Percentiles rank a stretch among this genome's conserved stretches.
These are phyloP conservation scores for Phoxinus dragarum DNA, from an alignment of 2,797 vertebrate species.

Conservation along the genomic window DNA sequence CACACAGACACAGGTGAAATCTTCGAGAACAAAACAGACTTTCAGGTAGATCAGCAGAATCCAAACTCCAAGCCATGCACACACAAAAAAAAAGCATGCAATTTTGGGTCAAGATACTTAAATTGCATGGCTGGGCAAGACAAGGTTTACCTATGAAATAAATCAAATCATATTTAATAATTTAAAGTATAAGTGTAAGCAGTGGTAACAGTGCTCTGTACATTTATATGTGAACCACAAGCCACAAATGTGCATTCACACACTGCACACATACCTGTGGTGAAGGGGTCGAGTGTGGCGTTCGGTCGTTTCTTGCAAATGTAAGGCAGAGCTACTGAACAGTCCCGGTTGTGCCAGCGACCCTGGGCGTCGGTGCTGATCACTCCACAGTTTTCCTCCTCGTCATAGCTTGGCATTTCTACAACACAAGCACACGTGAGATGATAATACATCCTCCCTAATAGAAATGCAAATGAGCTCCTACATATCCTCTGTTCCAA, in stretches of 20 bases:
- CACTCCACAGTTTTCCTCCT: constrained; percentile 93
- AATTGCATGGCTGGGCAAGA: constrained; percentile 14
- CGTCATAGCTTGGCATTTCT: constrained; percentile 91
- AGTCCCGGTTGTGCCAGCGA: constrained; percentile 94
- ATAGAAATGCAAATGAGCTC: constrained; percentile 1
- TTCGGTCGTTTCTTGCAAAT: constrained; percentile 97
- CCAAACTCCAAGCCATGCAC: background rate
- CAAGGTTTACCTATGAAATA: constrained; percentile 30
- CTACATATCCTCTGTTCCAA: background rate
- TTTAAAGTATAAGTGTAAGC: background rate
- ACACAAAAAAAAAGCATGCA: background rate
- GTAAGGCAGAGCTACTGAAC: constrained; percentile 89
- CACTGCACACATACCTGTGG: constrained; percentile 75
- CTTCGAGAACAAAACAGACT: background rate
- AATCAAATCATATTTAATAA: background rate
- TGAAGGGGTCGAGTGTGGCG: constrained; percentile 81
- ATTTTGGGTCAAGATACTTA: background rate
- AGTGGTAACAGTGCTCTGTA: background rate
- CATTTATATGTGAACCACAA: background rate
- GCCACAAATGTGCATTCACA: background rate
- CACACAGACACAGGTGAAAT: constrained; percentile 16
- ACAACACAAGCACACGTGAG: constrained; percentile 29
- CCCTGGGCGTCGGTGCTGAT: constrained; percentile 91
- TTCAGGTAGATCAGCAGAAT: background rate
- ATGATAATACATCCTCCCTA: background rate